A percentile compares a stretch with the other conserved stretches of the same genome.
phyloP scores from a whole-genome alignment of 2,888 invertebrate genomes.

The Clunio marinus region DNA sequence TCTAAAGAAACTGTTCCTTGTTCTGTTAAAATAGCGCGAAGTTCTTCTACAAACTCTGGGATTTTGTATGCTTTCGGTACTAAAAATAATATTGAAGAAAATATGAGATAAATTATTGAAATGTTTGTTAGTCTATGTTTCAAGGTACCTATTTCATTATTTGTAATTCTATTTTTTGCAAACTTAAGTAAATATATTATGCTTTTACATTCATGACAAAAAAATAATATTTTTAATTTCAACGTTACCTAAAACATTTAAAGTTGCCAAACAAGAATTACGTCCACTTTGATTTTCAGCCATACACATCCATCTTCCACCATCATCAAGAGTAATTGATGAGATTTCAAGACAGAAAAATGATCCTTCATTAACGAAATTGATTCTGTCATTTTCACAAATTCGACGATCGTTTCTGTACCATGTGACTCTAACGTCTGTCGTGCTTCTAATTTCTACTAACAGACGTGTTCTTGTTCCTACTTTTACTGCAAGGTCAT shows the following conservation, averaged over 20 bases:
- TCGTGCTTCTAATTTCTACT: slow-evolving; percentile 75
- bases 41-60: slow-evolving; percentile 81
- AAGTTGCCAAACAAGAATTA: slow-evolving; percentile 69
- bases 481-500: slow-evolving; percentile 84
- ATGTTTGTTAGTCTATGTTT: too few species aligned
- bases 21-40: slow-evolving; percentile 76
- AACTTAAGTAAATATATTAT: too few species aligned
- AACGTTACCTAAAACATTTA: slow-evolving; percentile 60
- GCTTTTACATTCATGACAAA: too few species aligned
- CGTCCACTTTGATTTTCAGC: slow-evolving; percentile 73
- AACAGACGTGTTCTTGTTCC: slow-evolving; percentile 81
- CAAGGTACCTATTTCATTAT: too few species aligned
- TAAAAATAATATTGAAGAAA: slow-evolving; percentile 44
- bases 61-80: slow-evolving; percentile 85
- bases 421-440: slow-evolving; percentile 82
- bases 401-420: slow-evolving; percentile 76
- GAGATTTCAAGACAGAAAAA: slow-evolving; percentile 81
- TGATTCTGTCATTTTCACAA: slow-evolving; percentile 69
- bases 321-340: slow-evolving; percentile 75
- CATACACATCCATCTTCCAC: slow-evolving; percentile 79
- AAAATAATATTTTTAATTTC: background rate
- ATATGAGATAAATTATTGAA: background rate
- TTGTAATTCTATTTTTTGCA: too few species aligned
- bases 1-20: slow-evolving; percentile 86
- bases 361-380: slow-evolving; percentile 75